Percentiles rank a stretch among this genome's conserved stretches.
Evolutionary conservation across 2,797 vertebrate species (phyloP).

Genomic region (Myripristis murdjan): DNA sequence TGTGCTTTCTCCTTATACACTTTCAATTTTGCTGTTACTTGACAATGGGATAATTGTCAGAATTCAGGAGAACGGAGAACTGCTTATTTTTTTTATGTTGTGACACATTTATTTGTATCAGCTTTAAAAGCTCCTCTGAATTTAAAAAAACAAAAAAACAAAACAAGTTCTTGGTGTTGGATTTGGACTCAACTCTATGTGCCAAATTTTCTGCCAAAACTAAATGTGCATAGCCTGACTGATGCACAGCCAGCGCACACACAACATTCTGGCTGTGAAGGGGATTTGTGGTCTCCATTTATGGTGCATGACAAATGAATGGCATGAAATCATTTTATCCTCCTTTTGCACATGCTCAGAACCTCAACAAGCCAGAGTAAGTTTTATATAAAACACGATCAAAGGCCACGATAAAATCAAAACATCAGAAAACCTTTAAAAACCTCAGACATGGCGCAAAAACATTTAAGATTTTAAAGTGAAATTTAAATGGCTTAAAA

Average conservation of each 20-base stretch:
- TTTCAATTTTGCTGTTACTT: too few relatives aligned
- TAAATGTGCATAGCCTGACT: conserved; percentile 5
- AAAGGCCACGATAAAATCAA: neutral
- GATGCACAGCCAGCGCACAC: neutral
- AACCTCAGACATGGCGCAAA: conserved; percentile 14
- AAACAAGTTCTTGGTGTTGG: too few relatives aligned
- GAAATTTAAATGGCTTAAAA: conserved; percentile 26
- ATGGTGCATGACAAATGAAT: conserved; percentile 2
- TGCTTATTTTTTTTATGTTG: too few relatives aligned
- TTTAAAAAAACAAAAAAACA: too few relatives aligned
- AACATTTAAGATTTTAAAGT: conserved; percentile 47
- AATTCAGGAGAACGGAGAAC: too few relatives aligned
- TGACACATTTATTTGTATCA: too few relatives aligned
- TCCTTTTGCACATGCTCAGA: neutral
- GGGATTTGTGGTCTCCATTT: conserved; percentile 13
- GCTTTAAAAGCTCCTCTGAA: too few relatives aligned
- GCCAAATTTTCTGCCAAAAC: conserved; percentile 1
- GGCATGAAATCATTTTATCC: conserved; percentile 8
- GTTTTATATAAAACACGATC: neutral
- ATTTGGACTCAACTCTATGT: too few relatives aligned
- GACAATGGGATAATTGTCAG: too few relatives aligned
- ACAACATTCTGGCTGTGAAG: neutral
- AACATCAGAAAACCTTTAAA: conserved; percentile 7
- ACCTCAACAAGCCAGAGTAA: neutral
- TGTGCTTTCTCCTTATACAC: too few relatives aligned